Evolutionary conservation across 2,797 vertebrate species (phyloP).

Genomic region (Amniataba percoides): DNA sequence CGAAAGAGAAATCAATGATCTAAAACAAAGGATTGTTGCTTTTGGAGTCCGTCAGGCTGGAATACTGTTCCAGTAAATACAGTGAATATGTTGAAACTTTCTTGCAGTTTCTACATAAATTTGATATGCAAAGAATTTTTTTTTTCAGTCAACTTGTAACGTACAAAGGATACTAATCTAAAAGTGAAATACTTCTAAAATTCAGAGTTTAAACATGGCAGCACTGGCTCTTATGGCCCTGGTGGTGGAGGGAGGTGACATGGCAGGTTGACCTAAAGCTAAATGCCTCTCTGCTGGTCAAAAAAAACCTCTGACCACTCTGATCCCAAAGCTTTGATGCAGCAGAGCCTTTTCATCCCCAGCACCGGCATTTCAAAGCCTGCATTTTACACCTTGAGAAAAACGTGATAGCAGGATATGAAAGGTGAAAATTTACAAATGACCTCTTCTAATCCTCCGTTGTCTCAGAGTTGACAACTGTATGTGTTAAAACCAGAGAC

Average conservation of each 20-base stretch:
- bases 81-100: neutral
- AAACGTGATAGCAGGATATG: neutral
- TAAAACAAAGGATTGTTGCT: slow-evolving; percentile 24
- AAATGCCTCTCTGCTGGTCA: slow-evolving; percentile 21
- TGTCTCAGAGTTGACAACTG: accelerated
- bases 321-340: slow-evolving; percentile 51
- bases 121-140: neutral
- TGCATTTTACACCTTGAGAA: neutral
- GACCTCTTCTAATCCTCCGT: neutral
- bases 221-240: neutral
- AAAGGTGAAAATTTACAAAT: neutral
- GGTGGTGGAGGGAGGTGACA: neutral
- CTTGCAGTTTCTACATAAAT: neutral
- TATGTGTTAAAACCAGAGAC: neutral
- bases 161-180: neutral
- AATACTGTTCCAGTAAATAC: neutral
- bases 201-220: neutral
- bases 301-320: slow-evolving; percentile 30
- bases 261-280: slow-evolving; percentile 32
- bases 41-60: neutral
- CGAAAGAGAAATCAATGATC: slow-evolving; percentile 28
- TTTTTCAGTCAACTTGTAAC: neutral
- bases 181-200: neutral
- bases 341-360: slow-evolving; percentile 15
- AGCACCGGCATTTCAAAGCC: neutral